Conservation (phyloP, 2,888 invertebrate genomes). For the Plutella xylostella region DNA sequence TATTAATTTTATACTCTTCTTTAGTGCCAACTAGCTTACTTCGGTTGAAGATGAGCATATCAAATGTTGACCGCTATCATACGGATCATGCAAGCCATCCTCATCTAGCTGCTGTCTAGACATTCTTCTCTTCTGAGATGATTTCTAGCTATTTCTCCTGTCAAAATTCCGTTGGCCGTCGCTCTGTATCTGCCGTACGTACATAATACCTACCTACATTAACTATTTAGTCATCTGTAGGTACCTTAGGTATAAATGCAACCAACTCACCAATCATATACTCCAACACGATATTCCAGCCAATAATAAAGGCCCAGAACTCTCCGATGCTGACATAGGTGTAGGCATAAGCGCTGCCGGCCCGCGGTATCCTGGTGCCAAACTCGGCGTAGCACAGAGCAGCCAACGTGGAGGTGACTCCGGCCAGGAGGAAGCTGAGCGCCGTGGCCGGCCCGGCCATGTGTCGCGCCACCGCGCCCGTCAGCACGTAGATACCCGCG, state of each 20-base stretch:
- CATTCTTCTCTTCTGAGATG: too few relatives aligned
- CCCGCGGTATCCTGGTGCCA: conserved; percentile 88
- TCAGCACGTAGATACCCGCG: conserved; percentile 93
- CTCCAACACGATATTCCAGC: conserved; percentile 93
- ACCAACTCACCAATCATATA: conserved; percentile 81
- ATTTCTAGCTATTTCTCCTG: too few relatives aligned
- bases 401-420: conserved; percentile 82
- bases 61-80: neutral
- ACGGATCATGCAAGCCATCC: neutral
- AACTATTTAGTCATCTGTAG: too few relatives aligned
- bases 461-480: conserved; percentile 84
- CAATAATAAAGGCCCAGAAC: conserved; percentile 94
- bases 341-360: conserved; percentile 94
- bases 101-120: neutral
- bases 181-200: too few relatives aligned
- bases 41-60: too few relatives aligned
- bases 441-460: conserved; percentile 88
- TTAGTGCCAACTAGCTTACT: neutral
- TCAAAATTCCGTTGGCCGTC: too few relatives aligned
- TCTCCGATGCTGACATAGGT: conserved; percentile 94
- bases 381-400: conserved; percentile 93
- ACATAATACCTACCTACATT: too few relatives aligned
- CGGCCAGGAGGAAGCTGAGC: conserved; percentile 75
- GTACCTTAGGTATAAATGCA: too few relatives aligned
- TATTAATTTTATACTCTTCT: neutral